Conservation (phyloP, 1,140 invertebrate species). For the Zaprionus africanus region DNA sequence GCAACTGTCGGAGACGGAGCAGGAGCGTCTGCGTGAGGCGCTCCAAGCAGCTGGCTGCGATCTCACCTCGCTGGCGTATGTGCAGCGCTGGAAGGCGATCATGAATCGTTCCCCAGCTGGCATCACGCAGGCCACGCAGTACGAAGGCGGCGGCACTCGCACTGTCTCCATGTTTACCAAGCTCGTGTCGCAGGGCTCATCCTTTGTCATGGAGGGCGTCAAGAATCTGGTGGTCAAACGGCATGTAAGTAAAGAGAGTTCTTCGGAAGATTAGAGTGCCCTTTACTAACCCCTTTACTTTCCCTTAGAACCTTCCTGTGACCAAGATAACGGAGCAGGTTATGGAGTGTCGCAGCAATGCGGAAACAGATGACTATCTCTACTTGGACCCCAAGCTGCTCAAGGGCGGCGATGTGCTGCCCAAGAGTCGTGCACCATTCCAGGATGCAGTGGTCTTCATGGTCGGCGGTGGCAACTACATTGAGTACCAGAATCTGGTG, state of each 20-base stretch:
- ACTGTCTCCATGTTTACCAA: slow-evolving; percentile 99
- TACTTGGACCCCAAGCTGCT: slow-evolving; percentile 97
- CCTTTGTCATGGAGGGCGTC: slow-evolving; percentile 99
- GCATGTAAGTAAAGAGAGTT: slow-evolving; percentile 89
- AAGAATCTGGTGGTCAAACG: slow-evolving; percentile 99
- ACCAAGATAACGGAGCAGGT: slow-evolving; percentile 96
- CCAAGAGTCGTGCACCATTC: slow-evolving; percentile 89
- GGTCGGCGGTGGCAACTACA: slow-evolving; percentile 99
- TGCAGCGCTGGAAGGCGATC: slow-evolving; percentile 93
- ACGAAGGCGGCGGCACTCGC: slow-evolving; percentile 97
- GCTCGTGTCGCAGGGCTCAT: slow-evolving; percentile 97
- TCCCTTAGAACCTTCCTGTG: slow-evolving; percentile 92
- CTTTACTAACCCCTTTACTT: background rate
- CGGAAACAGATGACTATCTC: slow-evolving; percentile 93
- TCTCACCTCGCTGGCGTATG: slow-evolving; percentile 91
- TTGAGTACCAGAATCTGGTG: slow-evolving; percentile 99
- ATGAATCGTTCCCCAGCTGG: slow-evolving; percentile 69
- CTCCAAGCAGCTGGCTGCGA: slow-evolving; percentile 94
- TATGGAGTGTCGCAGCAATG: slow-evolving; percentile 92
- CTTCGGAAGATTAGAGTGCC: background rate
- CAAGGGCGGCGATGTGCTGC: slow-evolving; percentile 88
- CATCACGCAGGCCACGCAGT: slow-evolving; percentile 87
- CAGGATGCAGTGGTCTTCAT: slow-evolving; percentile 98
- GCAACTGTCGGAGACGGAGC: slow-evolving; percentile 92
- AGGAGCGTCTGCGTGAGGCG: slow-evolving; percentile 92